phyloP scores from a whole-genome alignment of 1,140 invertebrate genomes.

The Asbolus verrucosus region DNA sequence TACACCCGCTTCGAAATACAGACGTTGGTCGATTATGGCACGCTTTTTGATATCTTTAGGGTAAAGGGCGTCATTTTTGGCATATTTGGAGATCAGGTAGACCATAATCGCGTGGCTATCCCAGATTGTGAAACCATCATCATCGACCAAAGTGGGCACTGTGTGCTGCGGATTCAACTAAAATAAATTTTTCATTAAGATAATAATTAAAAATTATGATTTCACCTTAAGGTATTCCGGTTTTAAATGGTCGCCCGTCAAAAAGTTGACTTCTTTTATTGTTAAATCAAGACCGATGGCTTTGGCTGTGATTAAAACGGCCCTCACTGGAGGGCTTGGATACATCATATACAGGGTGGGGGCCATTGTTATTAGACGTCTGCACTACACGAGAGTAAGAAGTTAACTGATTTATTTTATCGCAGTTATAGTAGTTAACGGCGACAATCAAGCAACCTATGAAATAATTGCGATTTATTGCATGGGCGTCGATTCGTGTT shows the following conservation, averaged over 20 bases:
- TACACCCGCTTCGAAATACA: conserved; percentile 69
- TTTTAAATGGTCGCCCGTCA: conserved; percentile 9
- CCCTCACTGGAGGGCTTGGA: conserved; percentile 14
- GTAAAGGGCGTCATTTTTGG: conserved; percentile 69
- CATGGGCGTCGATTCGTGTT: too few species aligned
- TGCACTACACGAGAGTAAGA: not conserved
- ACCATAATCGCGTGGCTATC: conserved; percentile 73
- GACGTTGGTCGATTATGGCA: conserved; percentile 68
- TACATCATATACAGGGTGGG: conserved; percentile 29
- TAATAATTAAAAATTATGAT: too few species aligned
- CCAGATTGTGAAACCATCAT: conserved; percentile 72
- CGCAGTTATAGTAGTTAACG: too few species aligned
- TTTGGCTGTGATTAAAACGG: conserved; percentile 35
- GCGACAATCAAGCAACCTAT: too few species aligned
- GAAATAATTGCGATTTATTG: too few species aligned
- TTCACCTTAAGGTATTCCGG: conserved; percentile 31
- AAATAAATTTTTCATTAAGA: conserved; percentile 41
- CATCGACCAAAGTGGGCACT: conserved; percentile 74
- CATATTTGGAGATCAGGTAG: conserved; percentile 72
- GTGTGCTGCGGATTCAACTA: conserved; percentile 77
- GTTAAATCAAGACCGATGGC: conserved; percentile 12
- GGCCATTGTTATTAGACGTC: conserved; percentile 3
- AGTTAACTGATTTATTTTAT: too few species aligned
- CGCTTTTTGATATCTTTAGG: conserved; percentile 70
- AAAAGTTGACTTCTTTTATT: conserved; percentile 55